These are phyloP conservation scores for Melinaea menophilus DNA, from an alignment of 2,888 invertebrate species.

Conservation along the genomic window DNA sequence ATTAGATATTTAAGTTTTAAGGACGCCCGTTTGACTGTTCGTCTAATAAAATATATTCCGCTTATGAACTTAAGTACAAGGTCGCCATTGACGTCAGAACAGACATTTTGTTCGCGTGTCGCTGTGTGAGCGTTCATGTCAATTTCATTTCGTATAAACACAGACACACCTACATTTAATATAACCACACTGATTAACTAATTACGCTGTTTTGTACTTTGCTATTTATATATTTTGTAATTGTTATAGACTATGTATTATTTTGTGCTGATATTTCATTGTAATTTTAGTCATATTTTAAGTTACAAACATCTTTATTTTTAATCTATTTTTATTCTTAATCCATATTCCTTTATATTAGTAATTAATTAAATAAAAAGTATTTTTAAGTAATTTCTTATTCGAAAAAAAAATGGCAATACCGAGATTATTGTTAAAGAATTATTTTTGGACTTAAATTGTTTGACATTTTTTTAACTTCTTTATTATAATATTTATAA, in stretches of 20 bases:
- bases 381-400: no score
- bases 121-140: conserved; percentile 24
- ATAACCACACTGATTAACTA: conserved; percentile 23
- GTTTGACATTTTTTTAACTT: no score
- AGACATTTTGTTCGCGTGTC: conserved; percentile 39
- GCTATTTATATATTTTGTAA: background rate
- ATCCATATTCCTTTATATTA: no score
- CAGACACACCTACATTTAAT: conserved; percentile 23
- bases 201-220: conserved; percentile 15
- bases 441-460: no score
- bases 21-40: conserved; percentile 15
- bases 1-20: conserved; percentile 4
- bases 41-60: conserved; percentile 20
- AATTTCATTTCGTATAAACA: conserved; percentile 29
- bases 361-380: no score
- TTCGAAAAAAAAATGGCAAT: no score
- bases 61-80: conserved; percentile 49
- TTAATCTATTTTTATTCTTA: no score
- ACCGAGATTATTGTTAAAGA: no score
- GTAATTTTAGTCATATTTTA: no score
- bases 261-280: background rate
- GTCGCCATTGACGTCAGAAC: conserved; percentile 53
- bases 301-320: no score
- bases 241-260: background rate
- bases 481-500: no score